phyloP scores from a whole-genome alignment of 2,797 vertebrate species.

The Diplodus sargus region DNA sequence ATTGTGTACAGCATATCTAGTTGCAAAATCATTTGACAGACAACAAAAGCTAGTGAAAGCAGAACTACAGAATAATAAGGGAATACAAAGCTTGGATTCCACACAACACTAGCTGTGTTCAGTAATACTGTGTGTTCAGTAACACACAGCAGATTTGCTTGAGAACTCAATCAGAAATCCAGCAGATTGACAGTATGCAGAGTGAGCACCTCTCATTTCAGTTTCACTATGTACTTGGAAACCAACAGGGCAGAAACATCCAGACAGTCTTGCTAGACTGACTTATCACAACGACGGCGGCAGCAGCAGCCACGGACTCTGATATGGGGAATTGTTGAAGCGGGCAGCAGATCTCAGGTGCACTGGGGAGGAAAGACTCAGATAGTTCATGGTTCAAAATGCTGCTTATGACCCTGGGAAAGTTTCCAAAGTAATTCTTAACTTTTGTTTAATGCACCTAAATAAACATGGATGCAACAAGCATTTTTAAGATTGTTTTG shows the following conservation, averaged over 20 bases:
- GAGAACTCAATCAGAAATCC: conserved; percentile 40
- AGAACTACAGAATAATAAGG: not conserved
- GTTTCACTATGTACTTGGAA: conserved; percentile 37
- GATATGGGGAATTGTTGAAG: conserved; percentile 43
- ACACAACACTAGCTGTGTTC: not conserved
- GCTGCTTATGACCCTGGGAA: conserved; percentile 5
- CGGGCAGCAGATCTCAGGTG: conserved; percentile 37
- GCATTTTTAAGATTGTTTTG: not conserved
- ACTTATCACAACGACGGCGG: conserved; percentile 43
- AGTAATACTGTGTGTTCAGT: not conserved
- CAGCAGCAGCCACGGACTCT: conserved; percentile 14
- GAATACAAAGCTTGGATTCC: not conserved
- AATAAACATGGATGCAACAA: not conserved
- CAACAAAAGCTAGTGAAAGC: not conserved
- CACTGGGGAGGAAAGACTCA: conserved; percentile 40
- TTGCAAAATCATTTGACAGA: not conserved
- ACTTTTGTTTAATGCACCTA: not conserved
- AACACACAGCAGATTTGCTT: not conserved
- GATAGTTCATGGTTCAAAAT: conserved; percentile 23
- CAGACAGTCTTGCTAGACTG: conserved; percentile 32
- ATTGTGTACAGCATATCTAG: not conserved
- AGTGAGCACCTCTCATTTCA: conserved; percentile 40
- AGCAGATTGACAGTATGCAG: conserved; percentile 37
- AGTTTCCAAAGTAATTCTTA: not conserved
- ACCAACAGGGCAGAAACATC: conserved; percentile 51